These are phyloP conservation scores for Myathropa florea DNA, from an alignment of 2,888 invertebrate species.

Conservation along the genomic window DNA sequence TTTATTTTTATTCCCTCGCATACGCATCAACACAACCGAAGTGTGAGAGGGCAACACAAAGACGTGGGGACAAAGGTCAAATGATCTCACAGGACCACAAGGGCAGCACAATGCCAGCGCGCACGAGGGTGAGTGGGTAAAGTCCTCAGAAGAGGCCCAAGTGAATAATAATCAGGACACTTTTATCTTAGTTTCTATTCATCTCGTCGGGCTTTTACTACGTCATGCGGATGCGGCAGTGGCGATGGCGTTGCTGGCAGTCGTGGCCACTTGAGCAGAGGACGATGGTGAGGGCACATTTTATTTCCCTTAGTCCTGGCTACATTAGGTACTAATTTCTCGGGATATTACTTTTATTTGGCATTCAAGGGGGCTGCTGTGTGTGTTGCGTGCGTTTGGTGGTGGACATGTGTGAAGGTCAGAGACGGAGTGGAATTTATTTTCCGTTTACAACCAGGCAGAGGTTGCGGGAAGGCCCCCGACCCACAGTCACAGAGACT, in stretches of 20 bases:
- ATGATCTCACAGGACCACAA: slow-evolving; percentile 52
- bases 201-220: slow-evolving; percentile 63
- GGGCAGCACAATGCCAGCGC: slow-evolving; percentile 9
- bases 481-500: neutral
- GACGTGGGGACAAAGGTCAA: slow-evolving; percentile 62
- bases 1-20: slow-evolving; percentile 70
- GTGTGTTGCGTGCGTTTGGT: neutral
- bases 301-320: slow-evolving; percentile 54
- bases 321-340: slow-evolving; percentile 69
- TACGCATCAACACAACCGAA: slow-evolving; percentile 50
- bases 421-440: slow-evolving; percentile 41
- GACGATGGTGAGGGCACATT: slow-evolving; percentile 29
- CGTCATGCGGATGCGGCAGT: slow-evolving; percentile 31
- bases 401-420: slow-evolving; percentile 47
- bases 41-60: slow-evolving; percentile 4
- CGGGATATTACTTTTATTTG: slow-evolving; percentile 67
- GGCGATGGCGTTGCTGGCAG: neutral
- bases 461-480: slow-evolving; percentile 23
- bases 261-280: slow-evolving; percentile 49
- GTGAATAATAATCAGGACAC: slow-evolving; percentile 71
- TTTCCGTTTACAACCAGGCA: slow-evolving; percentile 17
- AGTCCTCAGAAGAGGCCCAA: slow-evolving; percentile 63
- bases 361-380: slow-evolving; percentile 30
- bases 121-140: slow-evolving; percentile 24
- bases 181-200: slow-evolving; percentile 69